Percentiles rank a stretch among this genome's conserved stretches.
These are phyloP conservation scores for Sprattus sprattus DNA, from an alignment of 2,113 vertebrate species.

Conservation along the genomic window DNA sequence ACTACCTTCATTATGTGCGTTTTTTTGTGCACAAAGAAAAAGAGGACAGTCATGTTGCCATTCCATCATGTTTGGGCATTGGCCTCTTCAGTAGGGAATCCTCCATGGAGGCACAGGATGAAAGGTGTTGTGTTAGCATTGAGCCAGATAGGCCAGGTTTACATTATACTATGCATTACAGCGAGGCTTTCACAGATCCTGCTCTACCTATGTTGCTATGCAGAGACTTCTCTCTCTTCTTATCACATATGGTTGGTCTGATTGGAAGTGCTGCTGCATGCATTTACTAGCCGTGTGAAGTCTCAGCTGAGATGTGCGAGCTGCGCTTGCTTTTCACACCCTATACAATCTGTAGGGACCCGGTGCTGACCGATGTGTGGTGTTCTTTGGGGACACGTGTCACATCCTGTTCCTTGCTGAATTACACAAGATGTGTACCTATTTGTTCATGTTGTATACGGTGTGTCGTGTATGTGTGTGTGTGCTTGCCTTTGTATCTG, in stretches of 20 bases:
- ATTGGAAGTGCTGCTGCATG: background rate
- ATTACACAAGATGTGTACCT: background rate
- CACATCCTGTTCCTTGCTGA: background rate
- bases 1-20: background rate
- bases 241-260: background rate
- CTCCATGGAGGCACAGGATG: too few species aligned
- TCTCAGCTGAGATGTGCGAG: background rate
- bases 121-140: background rate
- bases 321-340: conserved; percentile 1
- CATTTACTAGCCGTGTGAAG: background rate
- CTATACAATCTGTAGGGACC: background rate
- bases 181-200: background rate
- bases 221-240: background rate
- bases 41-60: background rate
- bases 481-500: background rate
- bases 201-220: background rate
- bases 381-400: background rate
- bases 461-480: conserved; percentile 21
- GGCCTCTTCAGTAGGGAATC: background rate
- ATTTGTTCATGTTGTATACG: background rate
- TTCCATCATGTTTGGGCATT: background rate
- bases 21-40: background rate
- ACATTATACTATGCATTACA: background rate
- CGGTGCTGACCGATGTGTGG: background rate
- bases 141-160: background rate